phyloP scores from a whole-genome alignment of 1,140 invertebrate species.

The Zaprionus africanus region DNA sequence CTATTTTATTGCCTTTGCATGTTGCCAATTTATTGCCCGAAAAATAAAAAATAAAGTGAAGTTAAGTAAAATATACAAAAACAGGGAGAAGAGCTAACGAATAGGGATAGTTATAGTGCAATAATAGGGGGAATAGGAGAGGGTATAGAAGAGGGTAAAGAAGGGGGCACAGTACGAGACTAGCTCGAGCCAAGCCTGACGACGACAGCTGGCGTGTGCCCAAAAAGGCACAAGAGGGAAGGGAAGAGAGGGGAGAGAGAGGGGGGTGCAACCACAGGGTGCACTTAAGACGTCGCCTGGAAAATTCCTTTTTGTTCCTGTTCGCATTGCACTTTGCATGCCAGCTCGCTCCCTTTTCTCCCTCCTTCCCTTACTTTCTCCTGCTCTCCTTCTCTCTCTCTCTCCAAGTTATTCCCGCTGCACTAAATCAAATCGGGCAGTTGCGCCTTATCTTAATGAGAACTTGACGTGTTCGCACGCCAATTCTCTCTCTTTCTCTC shows the following conservation, averaged over 20 bases:
- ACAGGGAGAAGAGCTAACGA: constrained; percentile 16
- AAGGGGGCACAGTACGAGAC: constrained; percentile 3
- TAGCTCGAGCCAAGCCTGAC: constrained; percentile 19
- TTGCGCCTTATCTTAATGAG: constrained; percentile 76
- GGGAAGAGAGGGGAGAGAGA: constrained; percentile 1
- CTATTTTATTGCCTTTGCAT: constrained; percentile 80
- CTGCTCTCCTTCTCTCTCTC: not conserved
- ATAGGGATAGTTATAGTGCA: not conserved
- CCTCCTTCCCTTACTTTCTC: too few relatives aligned
- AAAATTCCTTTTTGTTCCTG: constrained; percentile 24
- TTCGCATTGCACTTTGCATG: constrained; percentile 62
- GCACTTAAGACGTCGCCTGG: constrained; percentile 30
- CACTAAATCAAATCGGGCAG: constrained; percentile 38
- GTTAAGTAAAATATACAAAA: constrained; percentile 11
- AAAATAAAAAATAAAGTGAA: constrained; percentile 33
- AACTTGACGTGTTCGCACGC: constrained; percentile 75
- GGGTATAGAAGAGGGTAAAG: constrained; percentile 24
- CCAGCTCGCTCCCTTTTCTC: constrained; percentile 18
- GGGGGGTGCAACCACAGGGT: not conserved
- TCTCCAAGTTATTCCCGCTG: not conserved
- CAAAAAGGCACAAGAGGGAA: constrained; percentile 13
- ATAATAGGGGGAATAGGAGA: not conserved
- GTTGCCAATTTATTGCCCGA: constrained; percentile 72
- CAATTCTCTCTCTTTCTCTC: constrained; percentile 16
- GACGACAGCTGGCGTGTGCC: constrained; percentile 74